Percentiles rank a stretch among this genome's conserved stretches.
Conservation (phyloP, 2,113 vertebrate species). For the Aix galericulata region DNA sequence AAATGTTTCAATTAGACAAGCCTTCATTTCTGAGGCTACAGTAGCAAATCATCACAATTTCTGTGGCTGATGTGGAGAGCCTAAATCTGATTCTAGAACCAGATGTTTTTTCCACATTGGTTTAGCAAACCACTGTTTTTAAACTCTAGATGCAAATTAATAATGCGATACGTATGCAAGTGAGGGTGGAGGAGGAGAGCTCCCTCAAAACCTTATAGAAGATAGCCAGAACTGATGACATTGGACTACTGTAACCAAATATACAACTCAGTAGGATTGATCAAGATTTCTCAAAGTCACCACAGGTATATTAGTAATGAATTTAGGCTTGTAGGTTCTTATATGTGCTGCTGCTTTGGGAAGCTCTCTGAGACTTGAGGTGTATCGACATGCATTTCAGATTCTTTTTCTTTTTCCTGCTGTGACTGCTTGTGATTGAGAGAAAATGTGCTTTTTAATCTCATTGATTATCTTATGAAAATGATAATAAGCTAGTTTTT, state of each 20-base stretch:
- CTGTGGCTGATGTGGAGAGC: background rate
- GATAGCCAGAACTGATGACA: background rate
- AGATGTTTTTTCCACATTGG: background rate
- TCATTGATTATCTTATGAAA: background rate
- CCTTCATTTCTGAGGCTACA: slow-evolving; percentile 18
- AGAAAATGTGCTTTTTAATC: background rate
- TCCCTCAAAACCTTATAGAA: background rate
- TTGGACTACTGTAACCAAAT: background rate
- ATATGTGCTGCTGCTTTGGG: background rate
- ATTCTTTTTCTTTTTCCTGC: background rate
- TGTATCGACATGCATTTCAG: background rate
- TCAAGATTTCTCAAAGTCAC: background rate
- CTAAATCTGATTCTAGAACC: background rate
- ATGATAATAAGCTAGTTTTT: background rate
- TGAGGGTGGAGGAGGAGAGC: background rate
- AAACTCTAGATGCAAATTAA: background rate
- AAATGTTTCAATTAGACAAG: background rate
- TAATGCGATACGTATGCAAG: background rate
- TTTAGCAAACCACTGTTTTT: slow-evolving; percentile 18
- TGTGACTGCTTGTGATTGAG: background rate
- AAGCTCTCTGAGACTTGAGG: background rate
- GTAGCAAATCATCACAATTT: background rate
- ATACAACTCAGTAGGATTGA: background rate
- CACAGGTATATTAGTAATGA: background rate
- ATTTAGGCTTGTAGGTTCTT: background rate